Base-by-base conservation (phyloP, 2,888 invertebrate genomes). In the Drosophila neotestacea region DNA sequence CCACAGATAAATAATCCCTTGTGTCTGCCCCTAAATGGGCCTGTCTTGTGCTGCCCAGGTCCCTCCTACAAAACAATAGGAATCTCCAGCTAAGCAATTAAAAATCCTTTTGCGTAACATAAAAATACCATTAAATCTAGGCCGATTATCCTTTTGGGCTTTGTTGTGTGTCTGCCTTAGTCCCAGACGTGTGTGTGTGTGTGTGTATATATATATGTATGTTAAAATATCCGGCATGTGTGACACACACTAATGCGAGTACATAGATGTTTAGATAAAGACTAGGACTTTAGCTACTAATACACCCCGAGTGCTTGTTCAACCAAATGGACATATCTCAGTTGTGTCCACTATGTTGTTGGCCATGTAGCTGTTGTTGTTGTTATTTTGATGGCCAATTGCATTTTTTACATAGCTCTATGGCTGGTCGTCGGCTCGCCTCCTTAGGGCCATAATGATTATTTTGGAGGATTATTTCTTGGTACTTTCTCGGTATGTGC, bases 51-150 rank as follows among this genome's bases (percentile, higher is more conserved):
- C 34, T 13, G 11, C 10, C 34, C 28, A 38, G 28, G 34, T 4
- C 6, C 27, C 27, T 22, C 10, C 27, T 13, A 46, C 38, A 27
- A 16, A 30, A 58, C 46, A 38, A 36, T 34, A 38, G 39, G 27
- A 58, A 66, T 39, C 42, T 41, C 55, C 77, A 58, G 67, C 55
- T 62, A 77, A 58, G 74, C 85, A 83, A 88, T 83, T 83, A 83
- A 83, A 83, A 83, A 83, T 88, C 85, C 85, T 88, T 87, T 88
- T 74, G 80, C 77, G 58, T 58, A 67, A 82, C 83, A 88, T 83
- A 83, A 83, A 83, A 83, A 82, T 88, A 70, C 68, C 85, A 85
- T 83, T 83, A 83, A 88, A 77, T 82, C 88, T 77, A 61, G 46
- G 47, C 60, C 70, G 85, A 85, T 82, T 83, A 85, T 79, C 71